Percentiles rank a stretch among this genome's conserved stretches.
phyloP scores from a whole-genome alignment of 2,113 vertebrate genomes.

The Halichoeres trimaculatus region DNA sequence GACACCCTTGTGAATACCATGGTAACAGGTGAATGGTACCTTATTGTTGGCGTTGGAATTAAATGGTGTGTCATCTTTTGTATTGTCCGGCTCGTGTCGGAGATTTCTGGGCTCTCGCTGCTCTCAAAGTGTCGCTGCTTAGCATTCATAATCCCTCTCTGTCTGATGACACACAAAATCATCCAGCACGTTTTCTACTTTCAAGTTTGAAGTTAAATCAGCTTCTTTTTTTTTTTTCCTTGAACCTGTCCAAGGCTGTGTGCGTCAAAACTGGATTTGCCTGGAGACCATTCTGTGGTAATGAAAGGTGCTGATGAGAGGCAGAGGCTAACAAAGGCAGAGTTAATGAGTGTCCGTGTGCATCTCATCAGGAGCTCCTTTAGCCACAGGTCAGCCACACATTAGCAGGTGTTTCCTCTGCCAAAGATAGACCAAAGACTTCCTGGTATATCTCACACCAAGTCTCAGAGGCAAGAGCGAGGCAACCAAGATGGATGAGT shows the following conservation, averaged over 20 bases:
- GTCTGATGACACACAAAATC: background rate
- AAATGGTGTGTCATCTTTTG: background rate
- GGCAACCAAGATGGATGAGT: conserved; percentile 24
- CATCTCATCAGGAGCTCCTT: conserved; percentile 37
- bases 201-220: conserved; percentile 2
- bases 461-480: conserved; percentile 9
- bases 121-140: conserved; percentile 3
- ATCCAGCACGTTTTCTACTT: background rate
- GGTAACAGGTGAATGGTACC: background rate
- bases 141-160: background rate
- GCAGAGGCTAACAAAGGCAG: conserved; percentile 44
- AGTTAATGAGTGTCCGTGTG: conserved; percentile 48
- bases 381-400: conserved; percentile 11
- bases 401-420: conserved; percentile 31
- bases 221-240: background rate
- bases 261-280: conserved; percentile 1
- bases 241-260: background rate
- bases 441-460: background rate
- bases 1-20: conserved; percentile 5
- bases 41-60: background rate
- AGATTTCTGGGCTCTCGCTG: conserved; percentile 4
- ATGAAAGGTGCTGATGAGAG: conserved; percentile 46
- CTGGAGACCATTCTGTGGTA: conserved; percentile 8
- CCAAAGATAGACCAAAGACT: conserved; percentile 7
- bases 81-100: conserved; percentile 1